Evolutionary conservation across 2,113 vertebrate genomes (phyloP).

Genomic region (Xerus inauris): DNA sequence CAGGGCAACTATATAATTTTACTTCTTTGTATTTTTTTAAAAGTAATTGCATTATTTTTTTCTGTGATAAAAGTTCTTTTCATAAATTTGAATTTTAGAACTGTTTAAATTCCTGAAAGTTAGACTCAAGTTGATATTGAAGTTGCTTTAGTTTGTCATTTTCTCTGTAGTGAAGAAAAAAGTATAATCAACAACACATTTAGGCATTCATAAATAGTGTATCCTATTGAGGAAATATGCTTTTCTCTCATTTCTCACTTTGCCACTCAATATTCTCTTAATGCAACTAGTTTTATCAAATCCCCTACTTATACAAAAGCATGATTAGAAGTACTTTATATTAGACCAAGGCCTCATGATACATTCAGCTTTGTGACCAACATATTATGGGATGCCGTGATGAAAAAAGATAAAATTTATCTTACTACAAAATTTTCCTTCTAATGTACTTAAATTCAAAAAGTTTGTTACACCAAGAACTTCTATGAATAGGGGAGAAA

Average conservation of each 20-base stretch:
- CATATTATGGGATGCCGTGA: background rate
- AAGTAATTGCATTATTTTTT: background rate
- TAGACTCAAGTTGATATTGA: background rate
- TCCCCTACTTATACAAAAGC: background rate
- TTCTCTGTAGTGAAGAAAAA: background rate
- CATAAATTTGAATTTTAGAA: background rate
- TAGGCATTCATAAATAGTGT: background rate
- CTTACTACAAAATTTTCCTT: background rate
- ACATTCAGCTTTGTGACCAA: background rate
- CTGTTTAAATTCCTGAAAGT: background rate
- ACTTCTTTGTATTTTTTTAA: conserved; percentile 19
- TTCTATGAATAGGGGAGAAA: background rate
- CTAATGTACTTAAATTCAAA: background rate
- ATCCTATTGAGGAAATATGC: background rate
- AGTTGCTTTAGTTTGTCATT: background rate
- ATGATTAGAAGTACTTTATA: background rate
- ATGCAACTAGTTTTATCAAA: background rate
- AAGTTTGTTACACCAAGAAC: background rate
- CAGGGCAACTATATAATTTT: background rate
- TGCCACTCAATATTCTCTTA: background rate
- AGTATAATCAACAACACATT: background rate
- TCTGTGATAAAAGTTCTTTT: background rate
- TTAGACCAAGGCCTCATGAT: background rate
- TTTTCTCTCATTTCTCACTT: background rate
- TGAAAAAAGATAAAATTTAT: background rate